These are phyloP conservation scores for Mixornis gularis DNA, from an alignment of 2,113 vertebrate genomes.

Conservation along the genomic window DNA sequence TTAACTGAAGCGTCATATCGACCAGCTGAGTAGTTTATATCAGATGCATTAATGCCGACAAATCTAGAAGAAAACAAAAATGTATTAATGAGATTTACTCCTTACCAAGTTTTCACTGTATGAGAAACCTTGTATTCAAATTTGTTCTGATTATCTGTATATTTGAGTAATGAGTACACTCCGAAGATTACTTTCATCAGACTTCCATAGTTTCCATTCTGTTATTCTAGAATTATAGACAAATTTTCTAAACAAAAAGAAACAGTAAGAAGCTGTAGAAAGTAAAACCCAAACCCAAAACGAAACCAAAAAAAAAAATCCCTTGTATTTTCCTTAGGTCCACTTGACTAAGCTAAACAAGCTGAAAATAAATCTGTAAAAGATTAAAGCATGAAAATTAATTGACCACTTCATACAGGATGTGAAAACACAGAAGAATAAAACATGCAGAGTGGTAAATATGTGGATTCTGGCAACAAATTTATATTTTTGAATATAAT, in stretches of 20 bases:
- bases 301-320: not conserved
- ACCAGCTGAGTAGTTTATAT: slow-evolving; percentile 90
- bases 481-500: slow-evolving; percentile 72
- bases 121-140: not conserved
- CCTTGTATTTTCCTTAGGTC: not conserved
- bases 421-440: slow-evolving; percentile 52
- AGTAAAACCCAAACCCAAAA: not conserved
- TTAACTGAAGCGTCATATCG: slow-evolving; percentile 81
- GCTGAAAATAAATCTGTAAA: slow-evolving; percentile 18
- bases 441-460: slow-evolving; percentile 50
- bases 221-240: not conserved
- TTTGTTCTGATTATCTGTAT: not conserved
- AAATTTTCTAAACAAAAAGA: not conserved
- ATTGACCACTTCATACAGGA: slow-evolving; percentile 48
- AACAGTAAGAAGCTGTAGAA: not conserved
- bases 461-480: slow-evolving; percentile 72
- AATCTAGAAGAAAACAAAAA: slow-evolving; percentile 79
- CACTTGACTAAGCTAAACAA: not conserved
- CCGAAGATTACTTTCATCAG: not conserved
- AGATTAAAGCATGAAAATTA: slow-evolving; percentile 37
- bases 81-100: slow-evolving; percentile 24
- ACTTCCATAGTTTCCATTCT: not conserved
- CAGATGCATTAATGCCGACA: slow-evolving; percentile 90
- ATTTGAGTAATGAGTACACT: not conserved
- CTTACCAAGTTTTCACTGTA: not conserved